phyloP scores from a whole-genome alignment of 2,113 vertebrate species.

The Melanocharis versteri region DNA sequence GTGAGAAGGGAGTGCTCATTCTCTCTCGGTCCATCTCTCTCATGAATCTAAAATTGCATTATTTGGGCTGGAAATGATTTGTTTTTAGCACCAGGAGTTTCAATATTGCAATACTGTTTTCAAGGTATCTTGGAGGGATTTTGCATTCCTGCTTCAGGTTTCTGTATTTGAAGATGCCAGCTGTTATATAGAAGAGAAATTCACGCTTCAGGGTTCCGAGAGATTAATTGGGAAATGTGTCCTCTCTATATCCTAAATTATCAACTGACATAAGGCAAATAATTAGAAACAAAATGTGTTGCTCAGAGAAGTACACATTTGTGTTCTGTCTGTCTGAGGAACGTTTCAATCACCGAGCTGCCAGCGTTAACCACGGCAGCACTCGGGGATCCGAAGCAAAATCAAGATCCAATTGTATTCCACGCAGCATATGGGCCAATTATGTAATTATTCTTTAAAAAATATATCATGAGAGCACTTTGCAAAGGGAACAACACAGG shows the following conservation, averaged over 20 bases:
- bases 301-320: not conserved
- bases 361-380: not conserved
- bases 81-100: not conserved
- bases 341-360: not conserved
- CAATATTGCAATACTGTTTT: not conserved
- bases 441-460: slow-evolving; percentile 18
- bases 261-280: slow-evolving; percentile 28
- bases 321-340: not conserved
- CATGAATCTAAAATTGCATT: not conserved
- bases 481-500: not conserved
- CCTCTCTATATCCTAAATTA: not conserved
- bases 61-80: not conserved
- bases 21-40: not conserved
- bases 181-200: not conserved
- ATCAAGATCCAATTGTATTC: not conserved
- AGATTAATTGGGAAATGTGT: slow-evolving; percentile 35
- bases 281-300: slow-evolving; percentile 28
- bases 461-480: not conserved
- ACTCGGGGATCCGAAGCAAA: not conserved
- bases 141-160: not conserved
- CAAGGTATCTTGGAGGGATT: not conserved
- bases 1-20: not conserved
- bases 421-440: not conserved
- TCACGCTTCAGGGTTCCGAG: not conserved
- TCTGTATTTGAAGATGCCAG: not conserved